These are phyloP conservation scores for Rousettus leschenaultii DNA, from an alignment of 2,113 vertebrate species.

Conservation along the genomic window DNA sequence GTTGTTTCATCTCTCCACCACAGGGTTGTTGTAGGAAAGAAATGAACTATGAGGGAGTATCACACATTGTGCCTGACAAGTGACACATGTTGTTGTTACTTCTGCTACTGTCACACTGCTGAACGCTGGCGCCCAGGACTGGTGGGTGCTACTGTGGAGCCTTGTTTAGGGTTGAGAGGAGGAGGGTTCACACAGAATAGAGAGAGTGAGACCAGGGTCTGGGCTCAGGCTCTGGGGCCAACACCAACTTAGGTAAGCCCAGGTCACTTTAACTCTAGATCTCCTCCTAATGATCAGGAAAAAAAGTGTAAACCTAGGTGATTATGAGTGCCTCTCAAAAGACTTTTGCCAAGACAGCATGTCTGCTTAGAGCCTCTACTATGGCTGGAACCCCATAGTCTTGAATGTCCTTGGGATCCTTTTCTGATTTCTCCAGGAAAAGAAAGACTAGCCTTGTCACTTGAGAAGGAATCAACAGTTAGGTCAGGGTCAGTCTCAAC, in stretches of 20 bases:
- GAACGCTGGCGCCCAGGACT: neutral
- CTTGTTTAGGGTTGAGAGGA: neutral
- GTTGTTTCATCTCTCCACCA: neutral
- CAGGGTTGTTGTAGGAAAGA: neutral
- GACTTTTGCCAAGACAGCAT: rapidly evolving
- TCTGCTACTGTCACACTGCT: neutral
- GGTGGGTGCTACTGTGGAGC: neutral
- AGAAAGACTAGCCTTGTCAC: neutral
- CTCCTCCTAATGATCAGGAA: neutral
- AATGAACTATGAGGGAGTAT: neutral
- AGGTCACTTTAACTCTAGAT: neutral
- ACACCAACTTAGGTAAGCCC: neutral
- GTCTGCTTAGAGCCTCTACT: neutral
- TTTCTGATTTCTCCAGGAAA: neutral
- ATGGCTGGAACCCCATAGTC: neutral
- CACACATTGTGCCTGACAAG: too few relatives aligned
- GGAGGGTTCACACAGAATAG: neutral
- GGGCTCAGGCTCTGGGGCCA: neutral
- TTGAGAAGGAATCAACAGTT: neutral
- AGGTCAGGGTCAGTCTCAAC: neutral
- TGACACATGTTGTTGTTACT: neutral
- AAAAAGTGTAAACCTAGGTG: neutral
- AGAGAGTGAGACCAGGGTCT: neutral
- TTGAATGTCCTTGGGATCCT: neutral
- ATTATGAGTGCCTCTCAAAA: neutral